Conservation (phyloP, 2,113 vertebrate genomes). For the Zootoca vivipara region DNA sequence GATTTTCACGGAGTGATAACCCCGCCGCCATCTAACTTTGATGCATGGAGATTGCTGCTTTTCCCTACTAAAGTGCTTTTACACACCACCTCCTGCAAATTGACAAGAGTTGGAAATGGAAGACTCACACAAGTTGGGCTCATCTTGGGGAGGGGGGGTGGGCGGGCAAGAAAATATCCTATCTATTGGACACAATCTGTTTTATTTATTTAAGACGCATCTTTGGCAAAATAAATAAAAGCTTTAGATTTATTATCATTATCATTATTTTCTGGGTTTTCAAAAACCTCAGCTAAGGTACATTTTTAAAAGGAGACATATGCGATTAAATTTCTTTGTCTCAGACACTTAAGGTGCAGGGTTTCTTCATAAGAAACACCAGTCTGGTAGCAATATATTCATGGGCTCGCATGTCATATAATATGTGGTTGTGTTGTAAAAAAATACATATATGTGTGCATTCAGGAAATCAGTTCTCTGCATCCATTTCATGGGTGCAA, state of each 20-base stretch:
- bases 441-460: too few species aligned
- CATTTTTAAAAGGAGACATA: not conserved
- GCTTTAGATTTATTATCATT: conserved; percentile 18
- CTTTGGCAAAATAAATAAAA: conserved; percentile 57
- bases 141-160: conserved; percentile 56
- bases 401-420: not conserved
- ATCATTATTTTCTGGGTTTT: not conserved
- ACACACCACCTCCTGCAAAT: conserved; percentile 80
- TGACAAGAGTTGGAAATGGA: conserved; percentile 79
- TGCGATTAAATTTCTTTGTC: not conserved
- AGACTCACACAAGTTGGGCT: conserved; percentile 73
- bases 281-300: not conserved
- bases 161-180: conserved; percentile 68
- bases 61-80: conserved; percentile 80
- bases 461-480: not conserved
- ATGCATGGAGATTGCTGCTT: conserved; percentile 79
- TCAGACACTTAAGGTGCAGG: not conserved
- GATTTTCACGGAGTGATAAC: conserved; percentile 82
- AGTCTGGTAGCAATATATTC: not conserved
- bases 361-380: not conserved
- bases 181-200: conserved; percentile 61
- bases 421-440: not conserved
- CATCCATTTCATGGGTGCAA: not conserved
- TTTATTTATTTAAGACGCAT: conserved; percentile 60
- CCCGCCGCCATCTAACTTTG: conserved; percentile 75